A percentile compares a stretch with the other conserved stretches of the same genome.
Evolutionary conservation across 2,888 invertebrate species (phyloP).

Genomic region (Caradrina clavipalpis): DNA sequence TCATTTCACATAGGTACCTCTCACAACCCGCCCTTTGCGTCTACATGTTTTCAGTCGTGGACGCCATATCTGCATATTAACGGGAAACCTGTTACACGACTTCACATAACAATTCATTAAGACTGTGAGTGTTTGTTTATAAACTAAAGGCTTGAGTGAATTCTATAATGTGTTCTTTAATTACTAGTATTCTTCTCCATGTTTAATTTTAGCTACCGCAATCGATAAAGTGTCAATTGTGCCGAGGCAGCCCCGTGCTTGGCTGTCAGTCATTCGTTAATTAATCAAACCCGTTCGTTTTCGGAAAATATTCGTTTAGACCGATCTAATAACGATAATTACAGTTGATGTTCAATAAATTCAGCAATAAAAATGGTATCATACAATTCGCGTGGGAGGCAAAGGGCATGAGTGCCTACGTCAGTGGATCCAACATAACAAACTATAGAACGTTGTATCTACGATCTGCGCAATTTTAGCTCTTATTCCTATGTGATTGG

Average conservation of each 20-base stretch:
- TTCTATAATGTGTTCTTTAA: constrained; percentile 22
- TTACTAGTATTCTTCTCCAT: constrained; percentile 20
- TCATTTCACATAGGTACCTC: constrained; percentile 34
- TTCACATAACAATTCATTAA: constrained; percentile 73
- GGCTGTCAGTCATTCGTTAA: constrained; percentile 20
- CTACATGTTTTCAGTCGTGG: constrained; percentile 37
- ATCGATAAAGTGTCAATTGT: constrained; percentile 54
- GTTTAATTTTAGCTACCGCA: constrained; percentile 30
- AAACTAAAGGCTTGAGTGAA: constrained; percentile 58
- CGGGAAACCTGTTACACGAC: constrained; percentile 84
- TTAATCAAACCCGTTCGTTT: constrained; percentile 24
- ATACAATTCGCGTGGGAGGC: constrained; percentile 78
- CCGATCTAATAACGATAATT: constrained; percentile 37
- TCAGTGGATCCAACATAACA: constrained; percentile 76
- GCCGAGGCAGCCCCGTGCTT: constrained; percentile 14
- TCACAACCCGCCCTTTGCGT: constrained; percentile 18
- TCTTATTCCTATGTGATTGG: constrained; percentile 41
- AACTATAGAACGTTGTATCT: constrained; percentile 61
- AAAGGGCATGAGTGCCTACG: constrained; percentile 86
- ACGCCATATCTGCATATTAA: constrained; percentile 73
- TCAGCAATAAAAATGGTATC: constrained; percentile 64
- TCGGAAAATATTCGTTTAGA: constrained; percentile 15
- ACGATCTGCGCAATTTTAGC: constrained; percentile 49
- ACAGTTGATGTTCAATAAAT: constrained; percentile 54
- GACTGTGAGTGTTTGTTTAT: constrained; percentile 81